Base-by-base conservation (phyloP, 2,113 vertebrate species). In the Trematocara variabile region DNA sequence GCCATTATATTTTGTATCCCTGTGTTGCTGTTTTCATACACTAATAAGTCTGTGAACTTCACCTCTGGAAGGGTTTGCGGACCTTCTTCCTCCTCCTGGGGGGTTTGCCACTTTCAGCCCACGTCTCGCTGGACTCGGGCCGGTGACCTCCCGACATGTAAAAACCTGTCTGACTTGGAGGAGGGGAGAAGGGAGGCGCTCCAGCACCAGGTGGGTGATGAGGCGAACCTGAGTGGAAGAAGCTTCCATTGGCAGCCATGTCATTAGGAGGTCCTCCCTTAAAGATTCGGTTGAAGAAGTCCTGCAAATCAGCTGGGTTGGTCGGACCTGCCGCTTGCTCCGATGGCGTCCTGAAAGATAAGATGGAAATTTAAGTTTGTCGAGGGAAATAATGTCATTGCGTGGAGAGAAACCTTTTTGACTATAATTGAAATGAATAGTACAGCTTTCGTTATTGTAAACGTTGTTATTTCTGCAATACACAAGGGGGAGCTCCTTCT, bases 41-140 rank as follows among this genome's bases (percentile, higher is more conserved):
- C 90, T n/a, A 68, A 54, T 41, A 56, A 20, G 77, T 83, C 44
- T 8, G 44, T 56, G 20, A 79, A 20, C 34, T 92, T 98, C 97
- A 98, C 93, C 96, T 97, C 90, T 98, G 98, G 91, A 98, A 97
- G 22, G 97, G 97, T 91, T 98, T 97, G 30, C 97, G 97, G 37
- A 97, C 95, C 95, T 98, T 98, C 95, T 97, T 98, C 93, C 97
- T 96, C 88, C 97, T 93, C 50, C 97, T 96, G 2, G 95, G 94
- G 3, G 96, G 95, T 92, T 97, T 98, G 8, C 96, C 92, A 8
- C 96, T 96, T 18, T 97, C 96, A 3, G 91, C 82, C 94, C 93
- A 95, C 4, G 91, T 28, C 75, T 96, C 96, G 5, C 84, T 86
- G 53, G 75, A 91, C 85, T 96, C 97, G 87, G 92, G 95, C 80